Percentiles rank a stretch among this genome's conserved stretches.
Conservation (phyloP, 2,888 invertebrate species). For the Petrolisthes cinctipes region DNA sequence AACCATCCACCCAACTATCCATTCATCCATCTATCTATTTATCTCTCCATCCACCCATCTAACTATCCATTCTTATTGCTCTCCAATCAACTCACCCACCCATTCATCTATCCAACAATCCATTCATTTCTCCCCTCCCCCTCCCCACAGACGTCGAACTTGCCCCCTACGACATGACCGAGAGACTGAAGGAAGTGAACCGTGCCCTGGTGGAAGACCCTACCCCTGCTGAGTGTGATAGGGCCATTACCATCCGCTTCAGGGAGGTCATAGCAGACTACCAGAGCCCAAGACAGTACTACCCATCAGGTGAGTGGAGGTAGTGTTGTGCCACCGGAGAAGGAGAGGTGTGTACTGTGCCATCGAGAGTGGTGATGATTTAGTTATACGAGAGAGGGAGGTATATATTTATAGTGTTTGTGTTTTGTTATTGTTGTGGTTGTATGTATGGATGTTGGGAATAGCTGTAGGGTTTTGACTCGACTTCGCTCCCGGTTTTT, state of each 20-base stretch:
- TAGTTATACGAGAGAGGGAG: no score
- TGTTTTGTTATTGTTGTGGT: no score
- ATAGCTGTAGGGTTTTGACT: no score
- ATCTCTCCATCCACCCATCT: background rate
- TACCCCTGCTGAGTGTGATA: conserved; percentile 54
- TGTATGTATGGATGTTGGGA: no score
- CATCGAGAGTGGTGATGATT: no score
- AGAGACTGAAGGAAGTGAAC: conserved; percentile 62
- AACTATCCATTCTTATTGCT: background rate
- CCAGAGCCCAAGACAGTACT: conserved; percentile 51
- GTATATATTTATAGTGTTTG: no score
- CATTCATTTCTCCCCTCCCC: background rate
- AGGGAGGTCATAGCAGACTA: conserved; percentile 61
- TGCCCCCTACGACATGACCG: conserved; percentile 56
- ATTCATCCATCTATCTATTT: background rate
- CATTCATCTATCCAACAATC: background rate
- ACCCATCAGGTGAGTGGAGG: conserved; percentile 35
- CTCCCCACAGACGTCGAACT: conserved; percentile 46
- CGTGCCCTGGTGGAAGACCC: conserved; percentile 55
- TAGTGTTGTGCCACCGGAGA: background rate
- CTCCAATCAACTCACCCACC: background rate
- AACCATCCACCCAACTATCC: background rate
- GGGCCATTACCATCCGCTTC: conserved; percentile 57
- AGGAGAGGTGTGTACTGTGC: no score
- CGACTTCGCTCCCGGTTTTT: no score